Evolutionary conservation across 2,113 vertebrate species (phyloP).

Genomic region (Gobiocypris rarus): DNA sequence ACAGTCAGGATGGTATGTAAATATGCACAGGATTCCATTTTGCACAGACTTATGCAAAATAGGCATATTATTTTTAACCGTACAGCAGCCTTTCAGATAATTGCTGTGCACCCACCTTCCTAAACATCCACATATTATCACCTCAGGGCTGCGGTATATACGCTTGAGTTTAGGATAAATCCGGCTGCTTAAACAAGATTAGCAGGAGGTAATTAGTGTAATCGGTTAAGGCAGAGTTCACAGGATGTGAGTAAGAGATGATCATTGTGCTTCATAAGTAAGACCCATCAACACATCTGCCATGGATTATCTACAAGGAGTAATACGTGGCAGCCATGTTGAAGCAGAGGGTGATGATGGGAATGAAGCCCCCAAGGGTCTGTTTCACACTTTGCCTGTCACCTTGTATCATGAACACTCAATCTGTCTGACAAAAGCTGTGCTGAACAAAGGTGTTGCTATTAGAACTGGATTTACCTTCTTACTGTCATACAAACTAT

Average conservation of each 20-base stretch:
- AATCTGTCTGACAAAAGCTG: not conserved
- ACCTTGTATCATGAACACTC: not conserved
- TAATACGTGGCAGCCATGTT: not conserved
- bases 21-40: constrained; percentile 16
- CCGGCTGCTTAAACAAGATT: constrained; percentile 64
- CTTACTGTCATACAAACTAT: not conserved
- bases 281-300: constrained; percentile 26
- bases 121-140: constrained; percentile 27
- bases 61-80: not conserved
- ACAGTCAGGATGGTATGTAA: not conserved
- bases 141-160: constrained; percentile 3
- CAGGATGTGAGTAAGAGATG: constrained; percentile 60
- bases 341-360: constrained; percentile 11
- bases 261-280: constrained; percentile 21
- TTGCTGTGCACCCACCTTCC: not conserved
- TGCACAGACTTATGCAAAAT: not conserved
- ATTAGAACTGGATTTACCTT: not conserved
- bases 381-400: constrained; percentile 13
- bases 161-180: constrained; percentile 34
- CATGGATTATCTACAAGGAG: not conserved
- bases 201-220: constrained; percentile 56
- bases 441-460: not conserved
- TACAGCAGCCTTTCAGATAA: constrained; percentile 16
- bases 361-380: not conserved
- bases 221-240: constrained; percentile 59